Base-by-base conservation (phyloP, 1,140 invertebrate genomes). In the Drosophila athabasca region DNA sequence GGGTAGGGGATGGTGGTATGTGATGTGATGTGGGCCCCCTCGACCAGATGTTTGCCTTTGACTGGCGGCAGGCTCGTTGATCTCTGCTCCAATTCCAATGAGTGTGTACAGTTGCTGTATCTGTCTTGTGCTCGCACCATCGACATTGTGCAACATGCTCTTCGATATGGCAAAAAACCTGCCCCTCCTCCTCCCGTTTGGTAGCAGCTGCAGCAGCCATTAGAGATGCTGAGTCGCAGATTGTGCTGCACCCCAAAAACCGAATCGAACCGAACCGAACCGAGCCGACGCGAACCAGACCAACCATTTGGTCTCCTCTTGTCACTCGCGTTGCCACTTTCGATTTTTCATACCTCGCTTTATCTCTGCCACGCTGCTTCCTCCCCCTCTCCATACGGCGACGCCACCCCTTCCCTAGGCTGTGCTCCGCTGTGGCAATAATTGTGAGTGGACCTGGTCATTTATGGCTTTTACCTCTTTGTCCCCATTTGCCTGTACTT, bases 91-190 rank as follows among this genome's bases (percentile, higher is more conserved):
- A 84, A 77, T 84, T 84, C 55, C 71, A 60, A 59, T 75, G 58
- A 59, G 31, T 75, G 61, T 74, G 65, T 51, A 31, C n/a, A n/a
- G 35, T 39, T 13, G 35, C 22, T 6, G 39, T 66, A 67, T 67
- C 62, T 67, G 15, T 67, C 19, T 66, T 44, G 48, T 67, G 45
- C 26, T 81, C 55, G 54, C 59, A 57, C 22, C 79, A 65, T 49
- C 46, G 62, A 74, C 77, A 81, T 84, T 87, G 81, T 84, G 81
- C 81, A 84, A 85, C 77, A 81, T 81, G 79, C 57, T 65, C 67
- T 55, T 59, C 50, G 45, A 66, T 71, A 72, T 82, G 78, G 73
- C 61, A 53, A 75, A 39, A 54, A 62, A 15, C 9, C 39, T 57
- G 53, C 19, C 48, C 6, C 57, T 5, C 44, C 29, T n/a, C 55